Evolutionary conservation across 2,113 vertebrate species (phyloP).

Genomic region (Rhea americana): DNA sequence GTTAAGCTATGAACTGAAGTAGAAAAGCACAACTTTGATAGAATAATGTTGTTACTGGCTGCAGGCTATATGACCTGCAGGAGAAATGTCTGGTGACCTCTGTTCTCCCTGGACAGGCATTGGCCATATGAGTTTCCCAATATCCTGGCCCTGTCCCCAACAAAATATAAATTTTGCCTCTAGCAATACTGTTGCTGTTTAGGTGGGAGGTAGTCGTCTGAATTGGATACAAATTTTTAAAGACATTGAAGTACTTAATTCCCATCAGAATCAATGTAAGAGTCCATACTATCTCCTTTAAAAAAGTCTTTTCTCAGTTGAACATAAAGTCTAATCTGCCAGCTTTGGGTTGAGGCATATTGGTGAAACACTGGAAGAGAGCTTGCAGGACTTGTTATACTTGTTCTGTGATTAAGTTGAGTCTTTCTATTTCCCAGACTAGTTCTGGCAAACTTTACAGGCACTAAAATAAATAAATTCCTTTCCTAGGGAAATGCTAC

Average conservation of each 20-base stretch:
- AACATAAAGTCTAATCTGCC: neutral
- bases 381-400: conserved; percentile 45
- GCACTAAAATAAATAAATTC: conserved; percentile 46
- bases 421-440: conserved; percentile 40
- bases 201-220: neutral
- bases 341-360: neutral
- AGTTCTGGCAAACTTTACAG: conserved; percentile 8
- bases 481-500: conserved; percentile 36
- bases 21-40: neutral
- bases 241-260: neutral
- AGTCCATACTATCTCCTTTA: neutral
- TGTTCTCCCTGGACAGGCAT: neutral
- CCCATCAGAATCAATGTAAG: neutral
- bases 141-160: neutral
- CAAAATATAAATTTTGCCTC: neutral
- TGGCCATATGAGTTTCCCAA: neutral
- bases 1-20: neutral
- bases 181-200: neutral
- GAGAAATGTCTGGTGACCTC: neutral
- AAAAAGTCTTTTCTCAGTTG: neutral
- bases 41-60: neutral
- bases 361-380: conserved; percentile 21
- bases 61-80: neutral
- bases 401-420: neutral
- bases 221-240: neutral